Percentiles rank a stretch among this genome's conserved stretches.
These are phyloP conservation scores for Misgurnus anguillicaudatus DNA, from an alignment of 2,113 vertebrate species.

Conservation along the genomic window DNA sequence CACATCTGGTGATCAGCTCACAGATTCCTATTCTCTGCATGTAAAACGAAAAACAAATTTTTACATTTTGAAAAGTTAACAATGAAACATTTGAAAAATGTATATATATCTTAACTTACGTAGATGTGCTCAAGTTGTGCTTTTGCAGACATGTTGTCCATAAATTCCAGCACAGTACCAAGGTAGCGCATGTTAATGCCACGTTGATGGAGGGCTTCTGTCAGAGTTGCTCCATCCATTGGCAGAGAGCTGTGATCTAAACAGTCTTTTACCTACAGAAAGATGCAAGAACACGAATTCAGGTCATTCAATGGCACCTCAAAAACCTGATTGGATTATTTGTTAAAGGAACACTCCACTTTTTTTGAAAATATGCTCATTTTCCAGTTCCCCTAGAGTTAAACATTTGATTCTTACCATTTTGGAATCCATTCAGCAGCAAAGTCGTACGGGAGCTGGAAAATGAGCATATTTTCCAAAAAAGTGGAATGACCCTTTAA, in stretches of 20 bases:
- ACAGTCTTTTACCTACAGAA: conserved; percentile 91
- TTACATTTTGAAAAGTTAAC: no score
- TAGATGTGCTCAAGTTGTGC: conserved; percentile 90
- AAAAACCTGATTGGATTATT: no score
- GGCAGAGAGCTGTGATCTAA: conserved; percentile 91
- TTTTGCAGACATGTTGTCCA: conserved; percentile 83
- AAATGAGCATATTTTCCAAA: no score
- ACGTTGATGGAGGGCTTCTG: conserved; percentile 91
- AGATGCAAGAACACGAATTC: neutral
- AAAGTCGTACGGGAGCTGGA: no score
- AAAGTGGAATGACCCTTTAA: no score
- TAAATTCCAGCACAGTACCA: conserved; percentile 86
- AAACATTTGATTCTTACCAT: no score
- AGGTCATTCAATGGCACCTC: no score
- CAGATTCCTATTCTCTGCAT: conserved; percentile 91
- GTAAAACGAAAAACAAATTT: conserved; percentile 17
- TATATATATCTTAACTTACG: conserved; percentile 74
- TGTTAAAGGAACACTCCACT: no score
- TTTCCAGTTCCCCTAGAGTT: no score
- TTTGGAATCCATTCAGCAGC: no score
- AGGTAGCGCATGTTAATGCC: conserved; percentile 96
- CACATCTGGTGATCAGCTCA: conserved; percentile 94
- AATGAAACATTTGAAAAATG: no score
- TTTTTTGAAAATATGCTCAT: no score
- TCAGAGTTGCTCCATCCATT: conserved; percentile 91